phyloP scores from a whole-genome alignment of 2,113 vertebrate genomes.

The Suncus etruscus region DNA sequence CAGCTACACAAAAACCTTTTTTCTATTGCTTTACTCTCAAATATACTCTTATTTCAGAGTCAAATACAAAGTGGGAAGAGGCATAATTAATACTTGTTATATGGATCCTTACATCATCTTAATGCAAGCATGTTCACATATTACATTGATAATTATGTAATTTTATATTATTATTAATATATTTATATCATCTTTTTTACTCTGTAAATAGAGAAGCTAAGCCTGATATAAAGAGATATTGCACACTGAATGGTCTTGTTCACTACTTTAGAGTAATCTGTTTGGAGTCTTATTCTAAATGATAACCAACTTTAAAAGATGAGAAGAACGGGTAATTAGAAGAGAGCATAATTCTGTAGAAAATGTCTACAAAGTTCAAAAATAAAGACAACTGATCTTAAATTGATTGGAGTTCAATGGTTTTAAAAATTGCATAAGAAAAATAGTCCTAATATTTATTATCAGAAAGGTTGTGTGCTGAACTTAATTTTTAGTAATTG shows the following conservation, averaged over 20 bases:
- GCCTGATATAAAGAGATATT: background rate
- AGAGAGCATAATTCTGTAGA: background rate
- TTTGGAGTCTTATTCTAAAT: constrained; percentile 26
- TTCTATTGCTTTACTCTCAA: constrained; percentile 1
- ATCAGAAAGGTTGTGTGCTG: background rate
- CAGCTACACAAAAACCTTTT: background rate
- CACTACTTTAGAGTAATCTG: background rate
- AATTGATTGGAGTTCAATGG: constrained; percentile 35
- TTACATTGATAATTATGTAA: constrained; percentile 45
- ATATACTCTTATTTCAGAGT: constrained; percentile 19
- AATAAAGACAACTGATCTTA: background rate
- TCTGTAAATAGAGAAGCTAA: constrained; percentile 2
- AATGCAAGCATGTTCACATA: constrained; percentile 45
- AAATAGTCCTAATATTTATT: constrained; percentile 21
- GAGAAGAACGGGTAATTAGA: constrained; percentile 16
- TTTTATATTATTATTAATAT: constrained; percentile 30
- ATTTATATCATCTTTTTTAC: background rate
- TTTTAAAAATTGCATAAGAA: constrained; percentile 33
- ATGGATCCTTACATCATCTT: background rate
- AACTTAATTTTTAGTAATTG: constrained; percentile 36
- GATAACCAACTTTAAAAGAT: constrained; percentile 18
- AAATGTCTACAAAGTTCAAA: constrained; percentile 3
- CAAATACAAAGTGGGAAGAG: background rate
- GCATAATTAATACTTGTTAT: constrained; percentile 43
- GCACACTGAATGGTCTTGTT: background rate